phyloP scores from a whole-genome alignment of 1,140 invertebrate species.

The Drosophila baimaii region DNA sequence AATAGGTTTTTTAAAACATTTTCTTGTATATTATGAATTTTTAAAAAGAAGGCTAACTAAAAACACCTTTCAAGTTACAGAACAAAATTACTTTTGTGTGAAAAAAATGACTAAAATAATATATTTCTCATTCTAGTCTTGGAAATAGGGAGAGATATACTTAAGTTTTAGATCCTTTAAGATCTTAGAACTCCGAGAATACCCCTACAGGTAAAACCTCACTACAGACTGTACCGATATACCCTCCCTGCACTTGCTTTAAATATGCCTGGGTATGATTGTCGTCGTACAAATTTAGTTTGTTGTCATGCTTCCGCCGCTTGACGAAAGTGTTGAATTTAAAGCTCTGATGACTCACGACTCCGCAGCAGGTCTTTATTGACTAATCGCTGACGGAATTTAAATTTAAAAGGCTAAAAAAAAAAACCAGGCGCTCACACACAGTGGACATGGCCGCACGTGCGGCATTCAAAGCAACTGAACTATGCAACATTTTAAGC shows the following conservation, averaged over 20 bases:
- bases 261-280: conserved; percentile 29
- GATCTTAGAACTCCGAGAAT: no score
- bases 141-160: no score
- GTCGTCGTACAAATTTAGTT: conserved; percentile 35
- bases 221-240: conserved; percentile 2
- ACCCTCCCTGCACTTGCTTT: conserved; percentile 13
- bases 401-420: conserved; percentile 39
- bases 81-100: no score
- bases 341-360: conserved; percentile 41
- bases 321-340: conserved; percentile 39
- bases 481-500: conserved; percentile 35
- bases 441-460: conserved; percentile 29
- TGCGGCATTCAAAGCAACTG: conserved; percentile 14
- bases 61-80: no score
- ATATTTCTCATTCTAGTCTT: no score
- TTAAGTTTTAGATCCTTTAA: no score
- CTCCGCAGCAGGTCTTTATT: conserved; percentile 36
- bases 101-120: no score
- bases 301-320: conserved; percentile 49
- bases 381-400: conserved; percentile 47
- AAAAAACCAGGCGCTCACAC: conserved; percentile 13
- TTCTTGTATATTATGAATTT: no score
- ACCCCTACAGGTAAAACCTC: background rate
- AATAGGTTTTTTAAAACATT: no score
- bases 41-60: no score